phyloP scores from a whole-genome alignment of 2,888 invertebrate species.

The Dermolepida albohirtum region DNA sequence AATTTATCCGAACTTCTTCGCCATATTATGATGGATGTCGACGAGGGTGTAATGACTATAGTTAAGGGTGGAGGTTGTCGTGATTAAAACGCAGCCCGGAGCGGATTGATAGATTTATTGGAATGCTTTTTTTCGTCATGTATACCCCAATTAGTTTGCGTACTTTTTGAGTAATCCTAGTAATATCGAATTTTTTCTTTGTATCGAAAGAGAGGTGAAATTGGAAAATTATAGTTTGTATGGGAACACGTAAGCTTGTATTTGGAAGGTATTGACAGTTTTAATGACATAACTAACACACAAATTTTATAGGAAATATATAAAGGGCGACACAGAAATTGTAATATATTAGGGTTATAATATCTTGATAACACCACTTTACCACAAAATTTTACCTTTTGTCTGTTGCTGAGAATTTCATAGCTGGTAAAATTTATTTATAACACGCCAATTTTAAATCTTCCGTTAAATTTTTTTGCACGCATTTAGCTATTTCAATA shows the following conservation, averaged over 20 bases:
- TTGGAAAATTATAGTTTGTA: background rate
- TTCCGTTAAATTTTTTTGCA: no score
- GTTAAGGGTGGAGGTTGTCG: conserved; percentile 42
- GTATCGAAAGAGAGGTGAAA: no score
- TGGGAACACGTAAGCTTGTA: background rate
- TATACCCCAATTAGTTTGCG: conserved; percentile 26
- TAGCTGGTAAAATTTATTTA: no score
- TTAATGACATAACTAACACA: background rate
- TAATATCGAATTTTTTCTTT: conserved; percentile 4
- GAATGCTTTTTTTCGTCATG: conserved; percentile 20
- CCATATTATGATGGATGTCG: conserved; percentile 42
- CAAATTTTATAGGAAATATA: background rate
- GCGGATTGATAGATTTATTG: conserved; percentile 32
- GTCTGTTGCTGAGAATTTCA: no score
- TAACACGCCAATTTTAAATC: no score
- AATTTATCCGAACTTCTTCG: conserved; percentile 36
- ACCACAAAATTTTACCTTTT: no score
- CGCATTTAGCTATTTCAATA: no score
- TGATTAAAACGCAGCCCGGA: conserved; percentile 43
- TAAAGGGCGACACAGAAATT: no score
- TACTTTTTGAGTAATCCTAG: conserved; percentile 19
- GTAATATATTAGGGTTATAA: no score
- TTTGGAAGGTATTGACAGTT: background rate
- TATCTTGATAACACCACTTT: no score
- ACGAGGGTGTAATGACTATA: conserved; percentile 43